Conservation (phyloP, 2,113 vertebrate genomes). For the Amblyornis subalaris region DNA sequence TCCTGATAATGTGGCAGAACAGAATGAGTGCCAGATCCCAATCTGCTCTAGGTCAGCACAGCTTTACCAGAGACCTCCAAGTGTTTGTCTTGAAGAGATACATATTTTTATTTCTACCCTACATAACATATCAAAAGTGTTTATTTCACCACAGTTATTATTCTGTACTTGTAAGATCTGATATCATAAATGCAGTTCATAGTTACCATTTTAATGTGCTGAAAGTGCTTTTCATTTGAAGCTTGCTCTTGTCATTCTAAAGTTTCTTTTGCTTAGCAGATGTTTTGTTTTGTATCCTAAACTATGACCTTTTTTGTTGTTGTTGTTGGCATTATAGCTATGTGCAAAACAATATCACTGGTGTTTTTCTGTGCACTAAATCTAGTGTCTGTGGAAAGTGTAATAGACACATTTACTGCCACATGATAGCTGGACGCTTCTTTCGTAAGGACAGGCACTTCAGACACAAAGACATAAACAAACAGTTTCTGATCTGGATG, state of each 20-base stretch:
- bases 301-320: not conserved
- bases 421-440: not conserved
- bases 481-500: not conserved
- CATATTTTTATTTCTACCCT: not conserved
- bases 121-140: not conserved
- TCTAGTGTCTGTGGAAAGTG: not conserved
- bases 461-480: not conserved
- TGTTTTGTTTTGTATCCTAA: not conserved
- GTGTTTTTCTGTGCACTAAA: not conserved
- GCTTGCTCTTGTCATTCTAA: not conserved
- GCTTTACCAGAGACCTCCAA: not conserved
- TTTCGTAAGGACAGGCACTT: not conserved
- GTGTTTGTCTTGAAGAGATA: not conserved
- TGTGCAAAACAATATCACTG: not conserved
- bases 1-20: not conserved
- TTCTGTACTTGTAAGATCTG: not conserved
- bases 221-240: not conserved
- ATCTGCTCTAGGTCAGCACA: not conserved
- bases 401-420: not conserved
- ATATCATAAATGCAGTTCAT: not conserved
- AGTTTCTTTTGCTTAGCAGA: not conserved
- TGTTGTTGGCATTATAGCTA: not conserved
- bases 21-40: not conserved
- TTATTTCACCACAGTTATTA: not conserved
- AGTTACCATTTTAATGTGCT: not conserved